phyloP scores from a whole-genome alignment of 2,888 invertebrate species.

The Dryococelus australis region DNA sequence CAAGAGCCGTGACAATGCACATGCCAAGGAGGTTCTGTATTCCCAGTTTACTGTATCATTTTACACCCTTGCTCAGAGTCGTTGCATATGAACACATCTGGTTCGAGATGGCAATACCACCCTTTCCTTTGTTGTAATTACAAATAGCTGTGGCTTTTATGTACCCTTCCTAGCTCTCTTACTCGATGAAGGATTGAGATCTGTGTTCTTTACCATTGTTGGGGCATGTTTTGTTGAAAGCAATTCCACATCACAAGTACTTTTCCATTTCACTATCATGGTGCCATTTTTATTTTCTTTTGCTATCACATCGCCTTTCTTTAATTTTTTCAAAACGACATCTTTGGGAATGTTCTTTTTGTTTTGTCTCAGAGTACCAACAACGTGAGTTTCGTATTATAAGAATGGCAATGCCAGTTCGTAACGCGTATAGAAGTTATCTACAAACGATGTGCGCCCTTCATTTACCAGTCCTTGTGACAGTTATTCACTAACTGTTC shows the following conservation, averaged over 20 bases:
- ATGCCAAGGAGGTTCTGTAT: neutral
- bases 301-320: neutral
- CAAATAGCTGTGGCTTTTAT: neutral
- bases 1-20: neutral
- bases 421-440: neutral
- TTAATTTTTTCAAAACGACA: neutral
- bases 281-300: neutral
- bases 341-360: neutral
- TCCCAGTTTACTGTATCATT: neutral
- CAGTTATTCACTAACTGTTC: neutral
- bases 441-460: conserved; percentile 24
- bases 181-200: neutral
- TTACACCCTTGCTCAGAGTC: neutral
- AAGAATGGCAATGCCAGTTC: conserved; percentile 5
- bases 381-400: neutral
- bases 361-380: neutral
- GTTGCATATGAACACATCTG: conserved; percentile 16
- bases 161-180: neutral
- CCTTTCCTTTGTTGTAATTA: neutral
- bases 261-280: neutral
- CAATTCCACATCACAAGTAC: neutral
- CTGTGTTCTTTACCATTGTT: neutral
- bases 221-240: conserved; percentile 1
- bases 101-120: neutral
- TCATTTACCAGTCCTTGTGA: neutral